Evolutionary conservation across 2,888 invertebrate species (phyloP).

Genomic region (Perdita meconis): DNA sequence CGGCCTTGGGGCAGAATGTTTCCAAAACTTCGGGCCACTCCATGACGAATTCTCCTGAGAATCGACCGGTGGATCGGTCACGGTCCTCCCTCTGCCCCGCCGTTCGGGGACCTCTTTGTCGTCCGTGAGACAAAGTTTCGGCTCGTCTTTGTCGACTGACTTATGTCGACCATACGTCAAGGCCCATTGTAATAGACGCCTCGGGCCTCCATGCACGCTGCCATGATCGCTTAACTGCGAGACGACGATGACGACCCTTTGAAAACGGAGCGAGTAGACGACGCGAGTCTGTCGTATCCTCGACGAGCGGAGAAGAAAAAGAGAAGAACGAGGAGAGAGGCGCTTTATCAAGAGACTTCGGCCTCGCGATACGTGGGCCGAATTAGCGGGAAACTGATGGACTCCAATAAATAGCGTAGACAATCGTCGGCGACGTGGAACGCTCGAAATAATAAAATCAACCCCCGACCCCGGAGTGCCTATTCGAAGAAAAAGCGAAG

Average conservation of each 20-base stretch:
- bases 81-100: conserved; percentile 53
- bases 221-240: conserved; percentile 65
- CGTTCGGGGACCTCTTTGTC: conserved; percentile 68
- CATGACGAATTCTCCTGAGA: conserved; percentile 75
- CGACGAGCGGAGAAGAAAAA: conserved; percentile 13
- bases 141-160: conserved; percentile 76
- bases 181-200: conserved; percentile 66
- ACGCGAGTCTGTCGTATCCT: conserved; percentile 6
- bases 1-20: conserved; percentile 76
- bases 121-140: conserved; percentile 71
- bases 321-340: conserved; percentile 17
- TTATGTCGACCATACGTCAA: conserved; percentile 78
- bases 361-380: conserved; percentile 36
- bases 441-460: conserved; percentile 32
- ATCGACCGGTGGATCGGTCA: conserved; percentile 64
- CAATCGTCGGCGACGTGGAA: conserved; percentile 27
- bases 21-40: conserved; percentile 77
- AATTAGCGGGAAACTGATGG: conserved; percentile 60
- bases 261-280: conserved; percentile 40
- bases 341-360: conserved; percentile 50
- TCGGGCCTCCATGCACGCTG: conserved; percentile 49
- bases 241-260: conserved; percentile 57
- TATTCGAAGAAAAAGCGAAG: neutral
- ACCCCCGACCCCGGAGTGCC: neutral
- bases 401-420: conserved; percentile 54